A percentile compares a stretch with the other conserved stretches of the same genome.
phyloP scores from a whole-genome alignment of 37 sponge, comb jelly and placozoan genomes.

The Lycopodina hypogea region DNA sequence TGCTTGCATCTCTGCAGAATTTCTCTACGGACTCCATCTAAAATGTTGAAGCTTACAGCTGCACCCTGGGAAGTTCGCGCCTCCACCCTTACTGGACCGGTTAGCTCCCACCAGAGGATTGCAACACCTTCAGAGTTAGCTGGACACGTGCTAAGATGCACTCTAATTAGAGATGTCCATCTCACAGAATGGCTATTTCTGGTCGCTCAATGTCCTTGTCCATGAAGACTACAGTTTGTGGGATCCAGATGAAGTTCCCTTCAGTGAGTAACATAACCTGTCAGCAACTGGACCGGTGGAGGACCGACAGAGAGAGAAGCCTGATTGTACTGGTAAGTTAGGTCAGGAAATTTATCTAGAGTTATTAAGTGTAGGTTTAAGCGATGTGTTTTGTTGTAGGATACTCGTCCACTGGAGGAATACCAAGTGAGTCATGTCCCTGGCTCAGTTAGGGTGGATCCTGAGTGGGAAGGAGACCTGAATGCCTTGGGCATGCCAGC shows the following conservation, averaged over 20 bases:
- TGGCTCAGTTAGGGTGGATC: slow-evolving; percentile 64
- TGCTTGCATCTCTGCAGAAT: not conserved
- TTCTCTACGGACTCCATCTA: not conserved
- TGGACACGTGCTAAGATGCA: too few species aligned
- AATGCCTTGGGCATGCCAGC: not conserved
- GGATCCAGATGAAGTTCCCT: slow-evolving; percentile 47
- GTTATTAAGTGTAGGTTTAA: too few species aligned
- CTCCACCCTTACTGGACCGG: too few species aligned
- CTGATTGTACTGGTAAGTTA: slow-evolving; percentile 26
- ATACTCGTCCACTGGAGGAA: slow-evolving; percentile 64
- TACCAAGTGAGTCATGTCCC: slow-evolving; percentile 67
- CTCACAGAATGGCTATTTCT: too few species aligned
- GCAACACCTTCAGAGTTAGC: too few species aligned
- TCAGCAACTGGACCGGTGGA: slow-evolving; percentile 33
- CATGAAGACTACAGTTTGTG: slow-evolving; percentile 34
- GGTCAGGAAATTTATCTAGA: not conserved
- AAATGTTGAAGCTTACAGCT: too few species aligned
- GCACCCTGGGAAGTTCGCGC: too few species aligned
- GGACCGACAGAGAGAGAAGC: not conserved
- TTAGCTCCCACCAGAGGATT: too few species aligned
- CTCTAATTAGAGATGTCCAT: too few species aligned
- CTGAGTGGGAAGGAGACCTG: slow-evolving; percentile 10
- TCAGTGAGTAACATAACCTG: slow-evolving; percentile 40
- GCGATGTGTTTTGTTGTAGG: slow-evolving; percentile 27
- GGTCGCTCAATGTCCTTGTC: slow-evolving; percentile 42